phyloP scores from a whole-genome alignment of 2,888 invertebrate genomes.

The Ophion slaviceki region DNA sequence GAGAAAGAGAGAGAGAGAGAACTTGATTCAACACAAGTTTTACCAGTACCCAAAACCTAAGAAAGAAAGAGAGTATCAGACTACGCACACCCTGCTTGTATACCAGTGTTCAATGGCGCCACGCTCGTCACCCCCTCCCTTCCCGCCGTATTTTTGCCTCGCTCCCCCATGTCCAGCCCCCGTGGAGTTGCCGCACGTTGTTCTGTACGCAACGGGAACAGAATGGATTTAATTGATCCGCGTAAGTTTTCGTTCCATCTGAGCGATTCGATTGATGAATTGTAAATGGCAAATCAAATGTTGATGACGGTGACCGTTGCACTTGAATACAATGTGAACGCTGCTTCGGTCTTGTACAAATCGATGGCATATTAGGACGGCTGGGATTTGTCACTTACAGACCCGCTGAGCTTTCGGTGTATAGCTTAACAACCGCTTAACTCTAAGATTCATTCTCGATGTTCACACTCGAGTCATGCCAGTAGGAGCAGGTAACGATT shows the following conservation, averaged over 20 bases:
- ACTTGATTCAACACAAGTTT: conserved; percentile 74
- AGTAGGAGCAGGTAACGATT: too few relatives aligned
- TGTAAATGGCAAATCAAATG: background rate
- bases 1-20: conserved; percentile 60
- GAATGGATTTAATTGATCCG: background rate
- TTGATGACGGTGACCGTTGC: too few relatives aligned
- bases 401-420: too few relatives aligned
- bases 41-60: conserved; percentile 14
- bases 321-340: too few relatives aligned
- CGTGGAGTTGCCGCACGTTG: conserved; percentile 9
- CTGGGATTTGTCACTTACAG: too few relatives aligned
- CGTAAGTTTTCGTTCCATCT: background rate
- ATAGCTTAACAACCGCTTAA: too few relatives aligned
- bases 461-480: too few relatives aligned
- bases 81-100: conserved; percentile 1
- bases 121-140: background rate
- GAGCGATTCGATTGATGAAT: background rate
- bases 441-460: too few relatives aligned
- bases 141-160: background rate
- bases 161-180: background rate
- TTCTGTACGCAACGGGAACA: background rate
- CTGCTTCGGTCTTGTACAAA: too few relatives aligned
- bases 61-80: conserved; percentile 35
- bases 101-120: background rate
- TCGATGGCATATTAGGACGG: too few relatives aligned